Evolutionary conservation across 2,113 vertebrate genomes (phyloP).

Genomic region (Riparia riparia): DNA sequence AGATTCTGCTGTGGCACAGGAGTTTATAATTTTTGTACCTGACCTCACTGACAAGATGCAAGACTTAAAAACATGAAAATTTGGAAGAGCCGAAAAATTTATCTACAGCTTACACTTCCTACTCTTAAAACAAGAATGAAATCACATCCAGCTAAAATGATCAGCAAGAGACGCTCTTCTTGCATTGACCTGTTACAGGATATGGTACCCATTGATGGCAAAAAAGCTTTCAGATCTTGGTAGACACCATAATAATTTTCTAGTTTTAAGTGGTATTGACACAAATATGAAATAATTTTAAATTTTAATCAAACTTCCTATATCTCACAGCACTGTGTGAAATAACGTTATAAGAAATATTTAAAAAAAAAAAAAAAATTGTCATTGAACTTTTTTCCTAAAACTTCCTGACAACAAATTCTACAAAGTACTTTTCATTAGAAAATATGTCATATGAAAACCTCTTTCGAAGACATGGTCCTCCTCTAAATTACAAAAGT

Average conservation of each 20-base stretch:
- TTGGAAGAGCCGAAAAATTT: background rate
- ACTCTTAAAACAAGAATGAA: background rate
- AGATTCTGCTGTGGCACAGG: background rate
- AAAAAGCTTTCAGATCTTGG: background rate
- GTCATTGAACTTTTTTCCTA: background rate
- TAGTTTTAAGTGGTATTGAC: background rate
- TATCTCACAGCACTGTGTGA: background rate
- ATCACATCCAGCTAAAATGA: background rate
- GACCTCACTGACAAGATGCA: background rate
- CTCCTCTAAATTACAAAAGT: background rate
- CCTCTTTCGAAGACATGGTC: background rate
- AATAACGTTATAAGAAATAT: background rate
- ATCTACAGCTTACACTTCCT: background rate
- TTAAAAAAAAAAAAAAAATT: background rate
- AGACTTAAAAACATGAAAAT: background rate
- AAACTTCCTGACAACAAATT: background rate
- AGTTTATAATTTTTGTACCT: background rate
- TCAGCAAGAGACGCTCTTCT: background rate
- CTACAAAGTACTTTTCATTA: background rate
- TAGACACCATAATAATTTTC: background rate
- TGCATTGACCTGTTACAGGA: background rate
- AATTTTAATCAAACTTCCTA: background rate
- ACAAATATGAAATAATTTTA: background rate
- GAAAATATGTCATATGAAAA: background rate
- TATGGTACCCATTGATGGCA: rapidly evolving